Conservation (phyloP, 1,140 invertebrate species). For the Myzus persicae region DNA sequence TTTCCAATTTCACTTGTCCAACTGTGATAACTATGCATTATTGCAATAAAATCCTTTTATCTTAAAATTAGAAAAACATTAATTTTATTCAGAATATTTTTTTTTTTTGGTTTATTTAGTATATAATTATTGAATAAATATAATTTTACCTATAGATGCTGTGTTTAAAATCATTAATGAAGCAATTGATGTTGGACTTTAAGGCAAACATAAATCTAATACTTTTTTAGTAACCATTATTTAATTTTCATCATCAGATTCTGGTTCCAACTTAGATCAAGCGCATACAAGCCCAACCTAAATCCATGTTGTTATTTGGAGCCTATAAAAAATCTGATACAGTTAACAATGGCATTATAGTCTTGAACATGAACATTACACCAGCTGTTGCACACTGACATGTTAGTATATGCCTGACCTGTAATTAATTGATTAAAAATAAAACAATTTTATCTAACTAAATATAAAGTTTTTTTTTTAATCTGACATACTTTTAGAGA, state of each 20-base stretch:
- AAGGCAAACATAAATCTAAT: constrained; percentile 36
- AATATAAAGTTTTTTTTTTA: no score
- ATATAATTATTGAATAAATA: background rate
- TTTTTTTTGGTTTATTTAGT: no score
- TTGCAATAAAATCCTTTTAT: constrained; percentile 42
- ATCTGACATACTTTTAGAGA: constrained; percentile 33
- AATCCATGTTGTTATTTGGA: constrained; percentile 51
- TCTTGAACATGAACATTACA: constrained; percentile 49
- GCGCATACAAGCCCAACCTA: constrained; percentile 47
- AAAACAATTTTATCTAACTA: background rate
- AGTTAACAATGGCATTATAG: constrained; percentile 44
- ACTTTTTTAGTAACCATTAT: constrained; percentile 18
- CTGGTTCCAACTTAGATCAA: constrained; percentile 37
- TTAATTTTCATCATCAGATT: background rate
- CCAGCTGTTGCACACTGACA: constrained; percentile 31
- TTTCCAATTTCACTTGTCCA: constrained; percentile 41
- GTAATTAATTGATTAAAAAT: background rate
- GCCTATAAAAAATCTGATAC: constrained; percentile 49
- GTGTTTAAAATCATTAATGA: constrained; percentile 51
- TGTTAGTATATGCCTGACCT: constrained; percentile 30
- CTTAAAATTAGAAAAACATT: background rate
- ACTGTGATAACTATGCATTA: constrained; percentile 51
- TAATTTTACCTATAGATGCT: constrained; percentile 45
- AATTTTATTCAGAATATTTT: background rate
- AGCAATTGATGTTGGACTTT: constrained; percentile 46